These are phyloP conservation scores for Epizoanthus fatuus DNA, from an alignment of 92 coral and sea anemone species.

Conservation along the genomic window DNA sequence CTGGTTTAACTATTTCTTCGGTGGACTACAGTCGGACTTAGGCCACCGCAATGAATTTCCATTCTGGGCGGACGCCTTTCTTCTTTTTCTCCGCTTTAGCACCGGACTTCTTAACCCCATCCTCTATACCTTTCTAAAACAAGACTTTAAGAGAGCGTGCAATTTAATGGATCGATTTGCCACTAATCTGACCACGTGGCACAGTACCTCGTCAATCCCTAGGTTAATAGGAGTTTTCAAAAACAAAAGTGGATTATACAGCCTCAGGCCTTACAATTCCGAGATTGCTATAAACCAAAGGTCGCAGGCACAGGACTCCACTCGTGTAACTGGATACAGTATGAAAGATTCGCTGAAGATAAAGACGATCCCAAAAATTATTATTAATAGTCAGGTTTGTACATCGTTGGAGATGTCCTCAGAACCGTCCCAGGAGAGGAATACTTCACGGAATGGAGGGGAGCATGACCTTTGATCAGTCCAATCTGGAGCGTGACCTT, in stretches of 20 bases:
- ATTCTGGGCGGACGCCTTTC: slow-evolving; percentile 63
- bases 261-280: neutral
- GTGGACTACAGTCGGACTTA: slow-evolving; percentile 63
- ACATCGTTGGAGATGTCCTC: neutral
- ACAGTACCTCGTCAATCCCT: neutral
- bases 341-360: neutral
- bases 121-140: slow-evolving; percentile 80
- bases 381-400: neutral
- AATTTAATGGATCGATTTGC: neutral
- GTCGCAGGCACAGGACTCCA: neutral
- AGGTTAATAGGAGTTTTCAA: neutral
- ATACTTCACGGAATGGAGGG: neutral
- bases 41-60: slow-evolving; percentile 38
- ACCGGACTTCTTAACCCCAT: slow-evolving; percentile 82
- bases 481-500: too few species aligned
- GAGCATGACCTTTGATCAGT: too few species aligned
- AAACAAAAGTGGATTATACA: neutral
- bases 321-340: neutral
- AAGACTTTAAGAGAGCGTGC: slow-evolving; percentile 74
- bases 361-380: neutral
- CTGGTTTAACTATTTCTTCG: slow-evolving; percentile 85
- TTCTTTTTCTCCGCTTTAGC: slow-evolving; percentile 64
- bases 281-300: neutral
- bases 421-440: neutral
- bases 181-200: neutral